Evolutionary conservation across 1,140 invertebrate genomes (phyloP).

Genomic region (Adelges cooleyi): DNA sequence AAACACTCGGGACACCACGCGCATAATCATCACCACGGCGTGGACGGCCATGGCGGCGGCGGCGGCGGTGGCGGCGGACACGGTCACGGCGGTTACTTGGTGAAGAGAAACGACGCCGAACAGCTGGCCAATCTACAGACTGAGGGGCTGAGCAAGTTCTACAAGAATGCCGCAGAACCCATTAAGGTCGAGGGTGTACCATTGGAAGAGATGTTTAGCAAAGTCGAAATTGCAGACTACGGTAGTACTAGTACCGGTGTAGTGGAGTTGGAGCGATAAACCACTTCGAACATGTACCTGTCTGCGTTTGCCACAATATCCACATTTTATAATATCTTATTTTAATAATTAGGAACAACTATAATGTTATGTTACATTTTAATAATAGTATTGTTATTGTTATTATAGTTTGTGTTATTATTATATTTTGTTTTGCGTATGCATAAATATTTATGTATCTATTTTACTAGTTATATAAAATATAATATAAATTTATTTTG

Average conservation of each 20-base stretch:
- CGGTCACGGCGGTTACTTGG: conserved; percentile 7
- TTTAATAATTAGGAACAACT: background rate
- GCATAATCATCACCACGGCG: conserved; percentile 29
- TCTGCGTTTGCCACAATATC: conserved; percentile 23
- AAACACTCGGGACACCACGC: conserved; percentile 27
- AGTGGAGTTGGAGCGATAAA: background rate
- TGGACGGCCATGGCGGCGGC: conserved; percentile 24
- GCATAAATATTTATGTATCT: too few relatives aligned
- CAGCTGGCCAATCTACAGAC: background rate
- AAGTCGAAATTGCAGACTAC: conserved; percentile 27
- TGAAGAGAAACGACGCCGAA: conserved; percentile 25
- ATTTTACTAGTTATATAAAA: too few relatives aligned
- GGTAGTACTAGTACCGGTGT: background rate
- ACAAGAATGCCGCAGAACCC: background rate
- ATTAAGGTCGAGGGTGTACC: conserved; percentile 7
- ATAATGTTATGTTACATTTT: too few relatives aligned
- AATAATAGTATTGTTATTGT: too few relatives aligned
- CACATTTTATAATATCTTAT: background rate
- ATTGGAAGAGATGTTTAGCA: conserved; percentile 8
- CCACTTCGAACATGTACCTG: background rate
- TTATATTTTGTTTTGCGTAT: too few relatives aligned
- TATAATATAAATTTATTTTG: too few relatives aligned
- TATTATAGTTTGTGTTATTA: too few relatives aligned
- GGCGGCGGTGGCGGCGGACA: conserved; percentile 5
- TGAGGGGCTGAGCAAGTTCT: conserved; percentile 26